A percentile compares a stretch with the other conserved stretches of the same genome.
Conservation (phyloP, 2,888 invertebrate genomes). For the Meiosimyza platycephala region DNA sequence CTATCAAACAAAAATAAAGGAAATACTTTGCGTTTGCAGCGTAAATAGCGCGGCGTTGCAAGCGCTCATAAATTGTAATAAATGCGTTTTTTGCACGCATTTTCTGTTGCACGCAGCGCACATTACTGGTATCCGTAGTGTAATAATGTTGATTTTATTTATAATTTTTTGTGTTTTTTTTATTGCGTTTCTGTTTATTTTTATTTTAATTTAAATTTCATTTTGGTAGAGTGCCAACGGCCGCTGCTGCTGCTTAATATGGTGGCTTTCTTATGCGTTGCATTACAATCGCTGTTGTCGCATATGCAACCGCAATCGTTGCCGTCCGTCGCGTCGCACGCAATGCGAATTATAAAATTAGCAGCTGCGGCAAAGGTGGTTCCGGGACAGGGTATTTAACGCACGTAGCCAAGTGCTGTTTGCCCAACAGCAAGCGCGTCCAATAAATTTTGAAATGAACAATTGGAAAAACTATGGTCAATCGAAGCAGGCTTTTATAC, state of each 20-base stretch:
- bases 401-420: too few relatives aligned
- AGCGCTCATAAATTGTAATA: conserved; percentile 20
- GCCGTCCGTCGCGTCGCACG: conserved; percentile 3
- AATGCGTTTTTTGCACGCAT: conserved; percentile 36
- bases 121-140: conserved; percentile 7
- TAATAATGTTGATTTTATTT: neutral
- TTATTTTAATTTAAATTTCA: conserved; percentile 22
- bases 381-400: too few relatives aligned
- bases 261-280: neutral
- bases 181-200: conserved; percentile 15
- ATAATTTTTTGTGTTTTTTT: conserved; percentile 14
- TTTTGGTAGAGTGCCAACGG: conserved; percentile 32
- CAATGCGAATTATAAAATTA: conserved; percentile 22
- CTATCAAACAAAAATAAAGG: too few relatives aligned
- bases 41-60: neutral
- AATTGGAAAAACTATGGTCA: too few relatives aligned
- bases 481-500: too few relatives aligned
- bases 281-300: neutral
- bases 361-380: too few relatives aligned
- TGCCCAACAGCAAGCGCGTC: too few relatives aligned
- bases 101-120: conserved; percentile 27
- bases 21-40: neutral
- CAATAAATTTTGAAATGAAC: too few relatives aligned
- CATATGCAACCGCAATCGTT: neutral
- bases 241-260: conserved; percentile 5